Conservation (phyloP, 2,888 invertebrate genomes). For the Lepidocyrtoides sp. region DNA sequence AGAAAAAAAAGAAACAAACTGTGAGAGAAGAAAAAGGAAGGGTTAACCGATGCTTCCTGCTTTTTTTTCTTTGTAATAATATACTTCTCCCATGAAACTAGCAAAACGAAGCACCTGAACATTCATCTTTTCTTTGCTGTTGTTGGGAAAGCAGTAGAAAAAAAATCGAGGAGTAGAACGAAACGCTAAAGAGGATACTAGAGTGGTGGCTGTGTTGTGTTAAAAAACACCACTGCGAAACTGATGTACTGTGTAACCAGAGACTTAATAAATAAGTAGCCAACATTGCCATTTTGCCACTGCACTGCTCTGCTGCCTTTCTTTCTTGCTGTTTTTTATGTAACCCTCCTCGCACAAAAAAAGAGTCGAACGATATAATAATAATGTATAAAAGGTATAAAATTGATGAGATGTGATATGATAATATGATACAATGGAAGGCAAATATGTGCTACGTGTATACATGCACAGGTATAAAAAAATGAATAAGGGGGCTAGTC, state of each 20-base stretch:
- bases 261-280: conserved; percentile 49
- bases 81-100: conserved; percentile 35
- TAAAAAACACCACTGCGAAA: background rate
- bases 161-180: background rate
- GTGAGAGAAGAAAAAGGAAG: conserved; percentile 1
- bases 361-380: background rate
- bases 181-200: background rate
- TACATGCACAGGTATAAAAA: background rate
- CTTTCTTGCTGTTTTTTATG: background rate
- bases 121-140: conserved; percentile 39
- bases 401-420: conserved; percentile 23
- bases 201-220: background rate
- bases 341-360: background rate
- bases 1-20: conserved; percentile 31
- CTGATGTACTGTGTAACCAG: conserved; percentile 43
- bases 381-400: conserved; percentile 7
- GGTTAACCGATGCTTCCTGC: conserved; percentile 35
- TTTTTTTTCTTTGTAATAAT: conserved; percentile 27
- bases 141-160: background rate
- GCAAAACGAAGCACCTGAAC: conserved; percentile 34
- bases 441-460: background rate
- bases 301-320: background rate
- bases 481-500: background rate
- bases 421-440: conserved; percentile 20
- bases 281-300: conserved; percentile 3